A percentile compares a stretch with the other conserved stretches of the same genome.
phyloP scores from a whole-genome alignment of 2,797 vertebrate genomes.

The Buceros bicornis region DNA sequence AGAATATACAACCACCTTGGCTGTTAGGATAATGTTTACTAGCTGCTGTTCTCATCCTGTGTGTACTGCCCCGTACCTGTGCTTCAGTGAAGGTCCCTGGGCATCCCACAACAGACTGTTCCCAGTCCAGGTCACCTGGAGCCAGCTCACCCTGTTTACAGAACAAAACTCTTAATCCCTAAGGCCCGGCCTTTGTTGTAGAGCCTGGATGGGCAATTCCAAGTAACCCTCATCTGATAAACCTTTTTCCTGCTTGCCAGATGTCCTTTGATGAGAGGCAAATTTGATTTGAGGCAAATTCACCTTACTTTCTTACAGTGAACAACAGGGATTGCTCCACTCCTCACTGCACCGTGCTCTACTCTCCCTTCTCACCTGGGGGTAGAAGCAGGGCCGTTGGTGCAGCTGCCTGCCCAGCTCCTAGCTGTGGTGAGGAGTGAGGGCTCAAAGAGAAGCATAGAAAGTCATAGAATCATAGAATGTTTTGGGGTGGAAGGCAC shows the following conservation, averaged over 20 bases:
- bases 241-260: neutral
- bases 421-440: neutral
- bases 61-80: rapidly evolving
- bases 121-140: neutral
- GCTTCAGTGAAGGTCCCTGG: neutral
- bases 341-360: rapidly evolving
- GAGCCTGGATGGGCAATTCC: neutral
- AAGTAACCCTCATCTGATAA: neutral
- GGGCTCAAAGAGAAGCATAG: neutral
- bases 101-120: neutral
- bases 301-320: neutral
- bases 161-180: neutral
- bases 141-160: neutral
- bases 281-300: neutral
- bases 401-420: neutral
- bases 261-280: neutral
- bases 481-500: no score
- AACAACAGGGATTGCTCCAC: neutral
- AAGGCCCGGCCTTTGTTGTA: neutral
- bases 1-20: neutral
- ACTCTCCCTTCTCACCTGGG: neutral
- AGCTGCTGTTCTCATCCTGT: neutral
- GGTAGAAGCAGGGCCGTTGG: neutral
- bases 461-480: no score
- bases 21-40: neutral